phyloP scores from a whole-genome alignment of 2,797 vertebrate species.

The Gadopsis marmoratus region DNA sequence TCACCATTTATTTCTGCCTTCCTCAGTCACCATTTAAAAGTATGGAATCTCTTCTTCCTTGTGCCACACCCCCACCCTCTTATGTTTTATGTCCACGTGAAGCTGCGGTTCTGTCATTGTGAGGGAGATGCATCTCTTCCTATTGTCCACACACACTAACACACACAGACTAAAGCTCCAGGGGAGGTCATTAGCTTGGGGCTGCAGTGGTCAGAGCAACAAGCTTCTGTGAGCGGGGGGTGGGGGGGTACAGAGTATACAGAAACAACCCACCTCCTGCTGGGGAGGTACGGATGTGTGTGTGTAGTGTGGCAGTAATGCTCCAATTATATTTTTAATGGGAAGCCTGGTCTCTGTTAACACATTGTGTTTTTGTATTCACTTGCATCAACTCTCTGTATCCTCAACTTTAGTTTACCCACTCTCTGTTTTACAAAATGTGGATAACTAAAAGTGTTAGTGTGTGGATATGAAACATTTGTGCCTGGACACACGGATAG shows the following conservation, averaged over 20 bases:
- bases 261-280: slow-evolving; percentile 78
- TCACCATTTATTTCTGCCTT: slow-evolving; percentile 41
- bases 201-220: slow-evolving; percentile 85
- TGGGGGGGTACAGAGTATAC: slow-evolving; percentile 65
- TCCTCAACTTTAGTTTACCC: slow-evolving; percentile 47
- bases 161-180: slow-evolving; percentile 72
- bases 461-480: background rate
- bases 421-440: background rate
- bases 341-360: slow-evolving; percentile 61
- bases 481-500: background rate
- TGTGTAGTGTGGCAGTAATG: slow-evolving; percentile 61
- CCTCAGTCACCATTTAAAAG: slow-evolving; percentile 46
- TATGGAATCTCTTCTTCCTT: slow-evolving; percentile 46
- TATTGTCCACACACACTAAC: slow-evolving; percentile 61
- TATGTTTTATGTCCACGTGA: slow-evolving; percentile 71
- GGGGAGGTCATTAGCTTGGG: slow-evolving; percentile 85
- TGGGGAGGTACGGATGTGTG: slow-evolving; percentile 49
- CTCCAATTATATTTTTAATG: slow-evolving; percentile 76
- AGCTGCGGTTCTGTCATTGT: slow-evolving; percentile 86
- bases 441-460: background rate
- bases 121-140: slow-evolving; percentile 86
- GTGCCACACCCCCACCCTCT: slow-evolving; percentile 35
- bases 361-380: slow-evolving; percentile 34
- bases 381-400: slow-evolving; percentile 28
- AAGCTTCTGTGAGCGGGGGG: slow-evolving; percentile 75